phyloP scores from a whole-genome alignment of 2,888 invertebrate genomes.

The Strigamia maritima region DNA sequence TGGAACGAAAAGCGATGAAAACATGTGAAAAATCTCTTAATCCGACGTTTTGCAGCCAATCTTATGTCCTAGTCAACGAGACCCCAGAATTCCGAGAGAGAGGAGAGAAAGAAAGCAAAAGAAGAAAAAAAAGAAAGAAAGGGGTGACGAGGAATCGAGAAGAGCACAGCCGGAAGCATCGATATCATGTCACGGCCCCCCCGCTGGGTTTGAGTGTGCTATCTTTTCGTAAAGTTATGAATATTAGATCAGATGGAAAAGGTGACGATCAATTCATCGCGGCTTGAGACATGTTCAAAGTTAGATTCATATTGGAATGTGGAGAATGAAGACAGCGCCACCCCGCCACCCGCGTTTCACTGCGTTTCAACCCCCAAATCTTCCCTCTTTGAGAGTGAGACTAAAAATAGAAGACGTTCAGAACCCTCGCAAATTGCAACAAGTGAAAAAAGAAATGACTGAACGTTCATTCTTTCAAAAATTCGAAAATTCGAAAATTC shows the following conservation, averaged over 20 bases:
- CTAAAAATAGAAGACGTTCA: neutral
- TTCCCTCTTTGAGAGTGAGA: neutral
- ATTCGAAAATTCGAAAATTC: no score
- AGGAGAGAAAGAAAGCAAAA: no score
- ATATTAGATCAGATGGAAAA: constrained; percentile 15
- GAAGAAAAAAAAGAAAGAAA: neutral
- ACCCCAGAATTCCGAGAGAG: neutral
- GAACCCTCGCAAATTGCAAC: neutral
- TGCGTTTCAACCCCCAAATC: no score
- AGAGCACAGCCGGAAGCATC: neutral
- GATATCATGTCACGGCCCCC: constrained; percentile 12
- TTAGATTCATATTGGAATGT: neutral
- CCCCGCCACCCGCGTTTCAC: neutral
- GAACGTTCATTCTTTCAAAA: no score
- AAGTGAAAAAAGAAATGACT: no score
- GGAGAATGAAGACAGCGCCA: neutral
- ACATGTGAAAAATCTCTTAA: constrained; percentile 9
- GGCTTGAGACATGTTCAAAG: constrained; percentile 7
- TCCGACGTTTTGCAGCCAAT: neutral
- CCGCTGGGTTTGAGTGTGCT: constrained; percentile 9
- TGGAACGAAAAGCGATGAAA: constrained; percentile 15
- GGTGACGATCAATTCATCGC: constrained; percentile 15
- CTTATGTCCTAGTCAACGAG: neutral
- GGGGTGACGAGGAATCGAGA: neutral
- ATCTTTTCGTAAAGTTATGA: constrained; percentile 1